Percentiles rank a stretch among this genome's conserved stretches.
phyloP scores from a whole-genome alignment of 2,888 invertebrate species.

The Hypselothyrea guttata region DNA sequence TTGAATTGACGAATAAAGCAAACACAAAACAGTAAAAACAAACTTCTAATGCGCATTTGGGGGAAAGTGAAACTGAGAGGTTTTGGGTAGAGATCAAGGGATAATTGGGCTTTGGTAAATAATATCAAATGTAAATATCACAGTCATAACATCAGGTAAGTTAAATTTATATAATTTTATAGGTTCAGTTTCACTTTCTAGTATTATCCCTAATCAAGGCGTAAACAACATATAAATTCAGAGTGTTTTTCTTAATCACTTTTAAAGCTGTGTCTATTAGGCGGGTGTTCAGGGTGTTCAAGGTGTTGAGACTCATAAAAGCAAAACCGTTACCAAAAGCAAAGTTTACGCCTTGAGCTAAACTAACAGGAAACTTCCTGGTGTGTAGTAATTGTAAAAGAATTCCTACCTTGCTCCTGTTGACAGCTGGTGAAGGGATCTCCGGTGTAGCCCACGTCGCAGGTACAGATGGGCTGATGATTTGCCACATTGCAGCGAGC shows the following conservation, averaged over 20 bases:
- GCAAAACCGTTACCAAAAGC: conserved; percentile 79
- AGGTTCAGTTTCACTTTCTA: conserved; percentile 53
- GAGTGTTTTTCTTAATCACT: conserved; percentile 19
- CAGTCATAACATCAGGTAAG: too few species aligned
- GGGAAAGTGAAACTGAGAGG: conserved; percentile 57
- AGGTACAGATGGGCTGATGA: conserved; percentile 84
- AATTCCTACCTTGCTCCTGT: conserved; percentile 82
- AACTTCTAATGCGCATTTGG: conserved; percentile 62
- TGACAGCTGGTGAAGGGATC: conserved; percentile 86
- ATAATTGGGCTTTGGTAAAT: conserved; percentile 1
- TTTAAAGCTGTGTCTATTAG: conserved; percentile 22
- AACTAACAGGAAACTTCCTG: conserved; percentile 26
- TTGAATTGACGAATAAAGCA: conserved; percentile 23
- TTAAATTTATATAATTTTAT: conserved; percentile 2
- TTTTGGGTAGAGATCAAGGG: conserved; percentile 24
- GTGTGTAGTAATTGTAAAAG: conserved; percentile 35
- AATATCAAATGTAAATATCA: neutral
- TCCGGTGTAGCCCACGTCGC: conserved; percentile 84
- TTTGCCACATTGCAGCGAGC: conserved; percentile 85
- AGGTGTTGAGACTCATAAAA: conserved; percentile 82
- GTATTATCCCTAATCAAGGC: conserved; percentile 46
- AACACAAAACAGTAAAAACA: conserved; percentile 7
- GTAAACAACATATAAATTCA: conserved; percentile 43
- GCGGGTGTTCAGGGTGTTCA: conserved; percentile 24
- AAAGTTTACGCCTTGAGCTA: conserved; percentile 70